These are phyloP conservation scores for Lepus timidus DNA, from an alignment of 2,113 vertebrate genomes.

Conservation along the genomic window DNA sequence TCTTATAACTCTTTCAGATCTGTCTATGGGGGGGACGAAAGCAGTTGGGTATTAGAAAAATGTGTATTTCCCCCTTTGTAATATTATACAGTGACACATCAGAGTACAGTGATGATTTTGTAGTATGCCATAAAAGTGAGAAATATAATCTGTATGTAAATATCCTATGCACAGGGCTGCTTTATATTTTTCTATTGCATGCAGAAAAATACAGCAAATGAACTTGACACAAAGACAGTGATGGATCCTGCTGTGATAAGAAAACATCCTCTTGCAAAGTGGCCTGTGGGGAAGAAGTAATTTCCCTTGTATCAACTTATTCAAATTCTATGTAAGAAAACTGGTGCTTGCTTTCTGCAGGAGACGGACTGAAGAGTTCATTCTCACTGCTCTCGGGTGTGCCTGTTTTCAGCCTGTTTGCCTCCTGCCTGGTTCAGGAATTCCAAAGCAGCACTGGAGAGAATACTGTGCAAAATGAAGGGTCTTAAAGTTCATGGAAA, in stretches of 20 bases:
- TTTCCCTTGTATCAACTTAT: background rate
- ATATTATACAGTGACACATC: background rate
- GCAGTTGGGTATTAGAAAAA: slow-evolving; percentile 59
- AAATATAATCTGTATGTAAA: slow-evolving; percentile 69
- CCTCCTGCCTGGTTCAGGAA: background rate
- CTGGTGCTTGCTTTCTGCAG: background rate
- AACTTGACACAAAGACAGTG: background rate
- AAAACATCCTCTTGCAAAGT: background rate
- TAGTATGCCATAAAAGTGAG: slow-evolving; percentile 34
- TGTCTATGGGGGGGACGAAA: background rate
- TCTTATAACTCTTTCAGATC: background rate
- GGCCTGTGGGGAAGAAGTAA: background rate
- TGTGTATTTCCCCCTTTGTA: slow-evolving; percentile 3
- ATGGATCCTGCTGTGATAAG: slow-evolving; percentile 3
- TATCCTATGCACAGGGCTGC: background rate
- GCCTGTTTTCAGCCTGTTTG: background rate
- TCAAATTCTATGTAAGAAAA: background rate
- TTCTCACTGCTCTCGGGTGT: background rate
- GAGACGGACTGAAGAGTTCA: background rate
- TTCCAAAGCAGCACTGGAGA: background rate
- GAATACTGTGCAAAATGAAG: too few species aligned
- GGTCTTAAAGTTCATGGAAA: too few species aligned
- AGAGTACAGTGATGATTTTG: background rate
- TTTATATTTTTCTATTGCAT: background rate
- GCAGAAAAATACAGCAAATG: background rate